A percentile compares a stretch with the other conserved stretches of the same genome.
phyloP scores from a whole-genome alignment of 1,140 invertebrate species.

The Mycetomoellerius zeteki region DNA sequence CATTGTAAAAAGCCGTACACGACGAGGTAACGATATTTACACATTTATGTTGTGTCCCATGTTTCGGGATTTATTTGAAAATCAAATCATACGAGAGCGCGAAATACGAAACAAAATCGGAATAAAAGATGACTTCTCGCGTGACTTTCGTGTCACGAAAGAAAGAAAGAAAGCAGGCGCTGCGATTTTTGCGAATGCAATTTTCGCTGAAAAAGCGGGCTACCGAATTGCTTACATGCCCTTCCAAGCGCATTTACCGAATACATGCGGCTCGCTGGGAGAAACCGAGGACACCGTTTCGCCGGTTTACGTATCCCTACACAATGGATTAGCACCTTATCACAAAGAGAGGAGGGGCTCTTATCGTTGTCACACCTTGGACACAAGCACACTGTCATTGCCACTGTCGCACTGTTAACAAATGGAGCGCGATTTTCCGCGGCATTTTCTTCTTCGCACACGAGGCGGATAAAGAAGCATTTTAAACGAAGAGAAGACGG shows the following conservation, averaged over 20 bases:
- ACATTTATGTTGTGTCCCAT: background rate
- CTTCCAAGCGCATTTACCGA: constrained; percentile 2
- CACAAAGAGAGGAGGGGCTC: background rate
- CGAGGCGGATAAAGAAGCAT: background rate
- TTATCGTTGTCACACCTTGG: constrained; percentile 50
- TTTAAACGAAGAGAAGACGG: background rate
- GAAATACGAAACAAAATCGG: background rate
- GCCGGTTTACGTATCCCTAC: background rate
- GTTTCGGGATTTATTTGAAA: constrained; percentile 33
- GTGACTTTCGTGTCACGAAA: background rate
- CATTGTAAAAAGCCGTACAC: background rate
- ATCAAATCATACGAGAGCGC: constrained; percentile 12
- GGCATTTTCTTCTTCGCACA: background rate
- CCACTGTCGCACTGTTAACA: constrained; percentile 36
- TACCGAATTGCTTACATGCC: background rate
- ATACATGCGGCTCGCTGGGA: background rate
- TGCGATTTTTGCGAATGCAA: constrained; percentile 15
- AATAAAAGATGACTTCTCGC: constrained; percentile 39
- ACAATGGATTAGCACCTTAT: constrained; percentile 26
- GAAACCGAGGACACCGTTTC: background rate
- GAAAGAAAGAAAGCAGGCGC: background rate
- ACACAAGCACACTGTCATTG: constrained; percentile 34
- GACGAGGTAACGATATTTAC: constrained; percentile 27
- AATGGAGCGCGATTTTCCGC: constrained; percentile 10
- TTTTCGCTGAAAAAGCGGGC: background rate